Evolutionary conservation across 2,113 vertebrate species (phyloP), one percentile per base, ranked within the genome.

Genomic region (Pterocles orientalis): DNA sequence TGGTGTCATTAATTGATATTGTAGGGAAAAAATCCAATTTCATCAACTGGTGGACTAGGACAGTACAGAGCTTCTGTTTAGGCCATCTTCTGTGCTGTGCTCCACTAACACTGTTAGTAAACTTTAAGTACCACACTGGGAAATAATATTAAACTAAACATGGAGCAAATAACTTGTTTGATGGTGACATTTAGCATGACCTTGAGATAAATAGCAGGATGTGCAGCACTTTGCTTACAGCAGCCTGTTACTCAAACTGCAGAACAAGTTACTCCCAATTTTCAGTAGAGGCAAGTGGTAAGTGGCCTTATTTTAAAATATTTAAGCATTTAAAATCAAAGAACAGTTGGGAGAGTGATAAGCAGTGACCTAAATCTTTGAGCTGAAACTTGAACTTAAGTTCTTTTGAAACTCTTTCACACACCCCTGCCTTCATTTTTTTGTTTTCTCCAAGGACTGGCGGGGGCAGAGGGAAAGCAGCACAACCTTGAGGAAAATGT

Each of bases 121-220:
- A 70, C 61, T 83, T 66, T 47, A 43, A 73, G 47, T 68, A 64
- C 17, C 33, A 77, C 34, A 11, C 15, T 51, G 61, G 43, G 26
- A 91, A 91, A 88, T 39, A 68, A 39, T 71, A 78, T 39, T 51
- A 29, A 79, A 15, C 14, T 53, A 82, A 87, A 85, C 0, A 6
- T 17, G 18, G 26, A 33, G 51, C 33, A 87, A 25, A 54, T 75
- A 60, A 71, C 17, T 64, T 82, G 33, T 83, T 71, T 82, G 56
- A 41, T 91, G 43, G 25, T 88, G 80, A 91, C 64, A 87, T 87
- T 89, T 43, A 76, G 36, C 48, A 58, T 83, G 86, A 43, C 76
- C 68, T 90, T 88, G 82, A 92, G 75, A 70, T 82, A 93, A 90
- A 77, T 19, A 88, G 62, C 64, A 88, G 79, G 71, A 90, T 72